Conservation (phyloP, 30 jellyfish, hydroid and myxozoan genomes). For the Cassiopea andromeda region DNA sequence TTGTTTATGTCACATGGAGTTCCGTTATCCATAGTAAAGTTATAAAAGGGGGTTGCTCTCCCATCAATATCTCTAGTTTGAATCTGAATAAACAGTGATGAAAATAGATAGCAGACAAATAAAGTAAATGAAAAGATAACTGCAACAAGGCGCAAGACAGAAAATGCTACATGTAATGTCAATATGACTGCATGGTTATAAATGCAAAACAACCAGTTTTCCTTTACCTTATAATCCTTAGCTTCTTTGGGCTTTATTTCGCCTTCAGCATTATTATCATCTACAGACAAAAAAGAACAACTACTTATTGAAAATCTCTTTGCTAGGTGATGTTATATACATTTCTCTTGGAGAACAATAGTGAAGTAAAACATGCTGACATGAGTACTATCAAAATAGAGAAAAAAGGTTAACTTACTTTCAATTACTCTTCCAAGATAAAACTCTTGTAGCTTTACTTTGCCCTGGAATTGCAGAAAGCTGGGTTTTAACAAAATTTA, state of each 20-base stretch:
- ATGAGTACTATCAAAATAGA: not conserved
- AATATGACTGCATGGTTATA: not conserved
- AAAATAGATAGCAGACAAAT: not conserved
- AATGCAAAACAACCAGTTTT: not conserved
- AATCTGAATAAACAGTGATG: slow-evolving; percentile 33
- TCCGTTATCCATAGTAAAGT: slow-evolving; percentile 79
- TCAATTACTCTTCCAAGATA: slow-evolving; percentile 52
- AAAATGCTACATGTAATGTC: not conserved
- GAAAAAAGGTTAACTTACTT: slow-evolving; percentile 1
- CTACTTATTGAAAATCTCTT: no score
- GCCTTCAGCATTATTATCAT: not conserved
- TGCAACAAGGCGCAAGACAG: not conserved
- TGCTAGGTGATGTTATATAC: no score
- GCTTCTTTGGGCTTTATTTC: not conserved
- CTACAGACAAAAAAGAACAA: not conserved
- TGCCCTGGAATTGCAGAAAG: slow-evolving; percentile 5
- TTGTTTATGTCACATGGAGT: slow-evolving; percentile 88
- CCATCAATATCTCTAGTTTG: slow-evolving; percentile 72
- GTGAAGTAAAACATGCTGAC: no score
- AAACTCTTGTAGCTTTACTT: slow-evolving; percentile 61
- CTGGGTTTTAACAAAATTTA: not conserved
- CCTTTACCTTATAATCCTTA: not conserved
- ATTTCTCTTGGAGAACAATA: no score
- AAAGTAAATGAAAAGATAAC: not conserved
- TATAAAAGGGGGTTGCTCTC: slow-evolving; percentile 82